Percentiles rank a stretch among this genome's conserved stretches.
Evolutionary conservation across 2,797 vertebrate species (phyloP).

Genomic region (Notolepis coatsorum): DNA sequence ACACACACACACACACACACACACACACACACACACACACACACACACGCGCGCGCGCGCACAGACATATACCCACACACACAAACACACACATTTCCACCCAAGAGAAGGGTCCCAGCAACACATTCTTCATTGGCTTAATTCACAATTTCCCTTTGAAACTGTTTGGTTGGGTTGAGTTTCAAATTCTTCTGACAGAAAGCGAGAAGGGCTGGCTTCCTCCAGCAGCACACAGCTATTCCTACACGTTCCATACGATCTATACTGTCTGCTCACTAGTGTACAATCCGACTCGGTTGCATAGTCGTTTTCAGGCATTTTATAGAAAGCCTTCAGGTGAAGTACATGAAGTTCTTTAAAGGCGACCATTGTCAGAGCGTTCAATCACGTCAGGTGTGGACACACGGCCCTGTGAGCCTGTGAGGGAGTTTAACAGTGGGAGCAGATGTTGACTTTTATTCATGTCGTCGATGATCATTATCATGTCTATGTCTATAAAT

Average conservation of each 20-base stretch:
- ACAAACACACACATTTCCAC: neutral
- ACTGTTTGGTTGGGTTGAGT: conserved; percentile 1
- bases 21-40: conserved; percentile 7
- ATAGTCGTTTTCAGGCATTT: conserved; percentile 16
- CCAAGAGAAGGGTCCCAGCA: too few relatives aligned
- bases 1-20: neutral
- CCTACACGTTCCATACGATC: conserved; percentile 15
- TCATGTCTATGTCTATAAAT: conserved; percentile 34
- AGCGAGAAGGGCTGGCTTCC: neutral
- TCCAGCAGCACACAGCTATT: neutral
- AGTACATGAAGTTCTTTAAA: neutral
- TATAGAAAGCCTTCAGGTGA: neutral
- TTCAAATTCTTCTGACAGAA: conserved; percentile 10
- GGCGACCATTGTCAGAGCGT: neutral
- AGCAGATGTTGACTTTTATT: conserved; percentile 60
- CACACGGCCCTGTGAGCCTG: neutral
- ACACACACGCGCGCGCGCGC: neutral
- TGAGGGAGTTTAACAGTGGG: conserved; percentile 43
- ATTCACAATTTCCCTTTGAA: conserved; percentile 10
- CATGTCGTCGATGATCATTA: conserved; percentile 40
- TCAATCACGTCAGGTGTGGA: neutral
- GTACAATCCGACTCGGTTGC: neutral
- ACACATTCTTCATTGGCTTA: neutral
- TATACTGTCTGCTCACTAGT: neutral
- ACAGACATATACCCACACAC: neutral